Evolutionary conservation across 2,888 invertebrate genomes (phyloP).

Genomic region (Pristionchus mayeri): DNA sequence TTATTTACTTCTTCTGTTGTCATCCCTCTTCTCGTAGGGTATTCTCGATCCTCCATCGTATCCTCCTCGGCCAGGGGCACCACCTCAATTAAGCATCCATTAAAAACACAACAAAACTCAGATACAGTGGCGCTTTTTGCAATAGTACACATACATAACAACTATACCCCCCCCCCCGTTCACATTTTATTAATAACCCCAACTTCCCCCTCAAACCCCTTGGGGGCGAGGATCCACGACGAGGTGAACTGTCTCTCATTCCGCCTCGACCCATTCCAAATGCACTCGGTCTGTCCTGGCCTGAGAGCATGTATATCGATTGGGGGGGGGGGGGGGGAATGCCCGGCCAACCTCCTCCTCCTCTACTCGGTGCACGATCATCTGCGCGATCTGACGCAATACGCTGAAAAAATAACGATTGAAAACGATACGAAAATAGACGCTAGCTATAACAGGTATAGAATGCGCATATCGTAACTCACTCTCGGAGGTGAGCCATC

Average conservation of each 20-base stretch:
- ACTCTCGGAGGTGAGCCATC: background rate
- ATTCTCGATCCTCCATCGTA: background rate
- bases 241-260: background rate
- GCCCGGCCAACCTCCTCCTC: too few relatives aligned
- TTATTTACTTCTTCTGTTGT: too few relatives aligned
- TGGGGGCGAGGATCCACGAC: background rate
- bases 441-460: background rate
- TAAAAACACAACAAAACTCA: too few relatives aligned
- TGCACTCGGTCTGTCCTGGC: too few relatives aligned
- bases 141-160: background rate
- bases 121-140: too few relatives aligned
- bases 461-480: background rate
- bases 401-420: too few relatives aligned
- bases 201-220: background rate
- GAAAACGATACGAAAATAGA: too few relatives aligned
- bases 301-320: too few relatives aligned
- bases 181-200: background rate
- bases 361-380: too few relatives aligned
- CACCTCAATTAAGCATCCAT: background rate
- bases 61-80: constrained; percentile 1
- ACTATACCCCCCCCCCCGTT: background rate
- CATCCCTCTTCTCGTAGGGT: background rate
- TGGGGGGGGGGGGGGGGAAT: too few relatives aligned
- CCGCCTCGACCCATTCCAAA: background rate
- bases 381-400: too few relatives aligned